phyloP scores from a whole-genome alignment of 2,113 vertebrate genomes.

The Bombycilla garrulus region DNA sequence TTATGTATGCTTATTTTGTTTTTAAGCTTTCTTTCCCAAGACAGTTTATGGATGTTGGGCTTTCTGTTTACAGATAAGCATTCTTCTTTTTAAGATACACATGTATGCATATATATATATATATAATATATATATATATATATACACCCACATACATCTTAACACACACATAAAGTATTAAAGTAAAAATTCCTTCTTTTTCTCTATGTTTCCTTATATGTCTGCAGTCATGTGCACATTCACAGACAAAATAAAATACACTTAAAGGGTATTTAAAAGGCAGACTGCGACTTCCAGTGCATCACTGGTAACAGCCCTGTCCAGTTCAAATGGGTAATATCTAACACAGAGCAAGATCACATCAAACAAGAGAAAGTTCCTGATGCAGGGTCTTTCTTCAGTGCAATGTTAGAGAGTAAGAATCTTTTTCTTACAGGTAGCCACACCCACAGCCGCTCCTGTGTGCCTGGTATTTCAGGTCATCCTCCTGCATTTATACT shows the following conservation, averaged over 20 bases:
- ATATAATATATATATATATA: too few relatives aligned
- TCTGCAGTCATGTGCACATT: accelerated
- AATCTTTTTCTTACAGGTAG: not conserved
- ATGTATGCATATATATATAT: not conserved
- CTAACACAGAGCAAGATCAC: not conserved
- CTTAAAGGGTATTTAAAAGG: not conserved
- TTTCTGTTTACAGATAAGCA: not conserved
- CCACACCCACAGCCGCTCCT: not conserved
- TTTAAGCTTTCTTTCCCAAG: not conserved
- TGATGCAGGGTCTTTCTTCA: not conserved
- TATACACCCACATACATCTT: not conserved
- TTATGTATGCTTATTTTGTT: not conserved
- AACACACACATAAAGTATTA: not conserved
- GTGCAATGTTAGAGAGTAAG: not conserved
- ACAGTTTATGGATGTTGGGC: not conserved
- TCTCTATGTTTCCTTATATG: not conserved
- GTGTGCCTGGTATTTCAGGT: not conserved
- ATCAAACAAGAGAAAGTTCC: not conserved
- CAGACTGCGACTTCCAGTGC: not conserved
- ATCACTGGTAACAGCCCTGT: not conserved
- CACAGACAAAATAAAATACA: not conserved
- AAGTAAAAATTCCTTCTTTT: not conserved
- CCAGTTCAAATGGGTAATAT: not conserved
- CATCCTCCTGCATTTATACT: not conserved
- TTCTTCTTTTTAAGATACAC: not conserved